Evolutionary conservation across 1,140 invertebrate genomes (phyloP), one percentile per base, ranked within the genome.

Genomic region (Diachasma alloeum): DNA sequence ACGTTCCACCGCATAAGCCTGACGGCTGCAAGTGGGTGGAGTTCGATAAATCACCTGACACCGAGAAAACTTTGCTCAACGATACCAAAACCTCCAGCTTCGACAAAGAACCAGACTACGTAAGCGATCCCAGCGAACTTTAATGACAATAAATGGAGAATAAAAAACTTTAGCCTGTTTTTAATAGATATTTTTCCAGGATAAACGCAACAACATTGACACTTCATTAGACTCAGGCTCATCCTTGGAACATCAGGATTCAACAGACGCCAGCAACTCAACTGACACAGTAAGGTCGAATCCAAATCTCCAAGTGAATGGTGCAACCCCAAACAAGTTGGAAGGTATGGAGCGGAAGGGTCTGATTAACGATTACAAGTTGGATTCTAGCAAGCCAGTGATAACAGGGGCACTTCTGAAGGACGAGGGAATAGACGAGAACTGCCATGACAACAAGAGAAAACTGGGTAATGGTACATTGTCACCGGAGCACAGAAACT

Each of bases 361-460:
- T n/a, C 48, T 87, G 69, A 82, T 78, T 44, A 84, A 81, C 44
- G 83, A 87, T n/a, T 74, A 89, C 78, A 88, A 88, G n/a, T 88
- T 89, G 4, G 90, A 92, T 56, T 87, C 87, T n/a, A 91, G 90
- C 74, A 93, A 92, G 75, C 93, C 93, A 1, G 91, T 93, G 10
- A 93, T 94, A 22, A 93, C 92, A 24, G 92, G 93, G 0, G 93
- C 91, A 0, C 90, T 94, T 48, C 90, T 92, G 71, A 93, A 94
- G 79, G 92, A 92, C 79, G 92, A 92, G 76, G 90, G 90, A 0
- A 86, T 87, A 56, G 88, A 90, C 71, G 88, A 89, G 42, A 83
- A 83, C n/a, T 87, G 88, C 36, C 85, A 87, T 73, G 88, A 90
- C 66, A 88, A 90, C 75, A 88, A 90, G 17, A 80, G 85, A 15